phyloP scores from a whole-genome alignment of 2,888 invertebrate species.

The Formica aserva region DNA sequence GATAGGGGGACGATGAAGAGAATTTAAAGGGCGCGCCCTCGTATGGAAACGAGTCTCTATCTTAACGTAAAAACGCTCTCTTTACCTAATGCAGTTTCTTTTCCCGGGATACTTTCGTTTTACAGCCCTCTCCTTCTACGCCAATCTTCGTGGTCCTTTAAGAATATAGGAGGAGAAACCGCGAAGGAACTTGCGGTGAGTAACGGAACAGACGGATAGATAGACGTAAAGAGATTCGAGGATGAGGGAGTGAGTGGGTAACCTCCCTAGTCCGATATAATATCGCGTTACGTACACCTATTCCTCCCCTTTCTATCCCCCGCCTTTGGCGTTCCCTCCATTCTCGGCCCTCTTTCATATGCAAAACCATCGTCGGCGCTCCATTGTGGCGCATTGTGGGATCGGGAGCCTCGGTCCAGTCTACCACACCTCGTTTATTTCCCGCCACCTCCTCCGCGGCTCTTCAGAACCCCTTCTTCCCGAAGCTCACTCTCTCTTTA shows the following conservation, averaged over 20 bases:
- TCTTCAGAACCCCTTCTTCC: slow-evolving; percentile 46
- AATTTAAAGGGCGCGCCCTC: slow-evolving; percentile 55
- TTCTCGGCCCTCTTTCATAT: slow-evolving; percentile 83
- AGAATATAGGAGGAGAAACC: slow-evolving; percentile 19
- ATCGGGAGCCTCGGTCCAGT: slow-evolving; percentile 81
- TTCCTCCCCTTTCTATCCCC: slow-evolving; percentile 3
- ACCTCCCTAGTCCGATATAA: slow-evolving; percentile 77
- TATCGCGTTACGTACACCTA: slow-evolving; percentile 71
- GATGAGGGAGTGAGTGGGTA: slow-evolving; percentile 44
- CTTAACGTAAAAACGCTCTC: slow-evolving; percentile 63
- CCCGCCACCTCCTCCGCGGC: slow-evolving; percentile 72
- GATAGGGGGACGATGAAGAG: slow-evolving; percentile 22
- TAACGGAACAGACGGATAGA: slow-evolving; percentile 46
- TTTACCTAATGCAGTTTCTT: slow-evolving; percentile 68
- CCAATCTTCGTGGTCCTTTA: slow-evolving; percentile 28
- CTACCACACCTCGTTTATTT: slow-evolving; percentile 83
- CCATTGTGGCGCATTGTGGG: slow-evolving; percentile 83
- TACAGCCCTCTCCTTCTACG: slow-evolving; percentile 44
- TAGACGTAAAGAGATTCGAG: slow-evolving; percentile 30
- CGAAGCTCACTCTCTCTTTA: slow-evolving; percentile 37
- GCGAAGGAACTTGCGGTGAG: not conserved
- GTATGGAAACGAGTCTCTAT: slow-evolving; percentile 70
- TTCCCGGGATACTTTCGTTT: slow-evolving; percentile 64
- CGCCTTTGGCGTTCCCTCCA: slow-evolving; percentile 60
- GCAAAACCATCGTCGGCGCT: slow-evolving; percentile 82